A percentile compares a stretch with the other conserved stretches of the same genome.
phyloP scores from a whole-genome alignment of 2,888 invertebrate species.

The Himalopsyche kuldschensis region DNA sequence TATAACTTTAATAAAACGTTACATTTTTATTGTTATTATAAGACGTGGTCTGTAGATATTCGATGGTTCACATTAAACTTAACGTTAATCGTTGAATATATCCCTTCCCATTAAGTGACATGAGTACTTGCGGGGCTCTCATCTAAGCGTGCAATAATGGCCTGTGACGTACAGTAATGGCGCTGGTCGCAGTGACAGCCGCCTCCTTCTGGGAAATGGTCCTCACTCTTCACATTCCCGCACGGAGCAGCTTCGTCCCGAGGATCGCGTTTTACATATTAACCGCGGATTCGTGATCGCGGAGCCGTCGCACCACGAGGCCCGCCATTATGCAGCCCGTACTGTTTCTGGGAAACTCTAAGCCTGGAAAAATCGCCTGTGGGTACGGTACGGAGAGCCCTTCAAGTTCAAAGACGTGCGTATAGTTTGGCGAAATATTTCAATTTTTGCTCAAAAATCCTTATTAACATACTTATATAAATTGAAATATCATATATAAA shows the following conservation, averaged over 20 bases:
- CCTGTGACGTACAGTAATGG: not conserved
- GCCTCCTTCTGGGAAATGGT: slow-evolving; percentile 16
- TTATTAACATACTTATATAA: no score
- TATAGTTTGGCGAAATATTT: not conserved
- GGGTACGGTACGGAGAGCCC: not conserved
- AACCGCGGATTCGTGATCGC: slow-evolving; percentile 36
- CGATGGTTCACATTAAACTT: not conserved
- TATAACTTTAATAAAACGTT: not conserved
- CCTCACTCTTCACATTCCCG: slow-evolving; percentile 32
- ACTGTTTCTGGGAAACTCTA: slow-evolving; percentile 4
- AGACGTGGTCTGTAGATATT: not conserved
- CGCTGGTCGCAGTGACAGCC: slow-evolving; percentile 4
- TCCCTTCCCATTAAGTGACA: not conserved
- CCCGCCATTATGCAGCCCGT: not conserved
- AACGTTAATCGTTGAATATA: not conserved
- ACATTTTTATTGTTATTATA: not conserved
- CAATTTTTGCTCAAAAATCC: no score
- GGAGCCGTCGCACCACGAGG: slow-evolving; percentile 9
- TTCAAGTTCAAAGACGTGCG: not conserved
- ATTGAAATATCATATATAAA: no score
- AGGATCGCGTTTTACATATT: slow-evolving; percentile 32
- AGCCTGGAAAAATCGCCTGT: not conserved
- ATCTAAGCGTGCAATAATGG: slow-evolving; percentile 1
- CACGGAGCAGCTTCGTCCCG: slow-evolving; percentile 27
- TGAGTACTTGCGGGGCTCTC: not conserved